Percentiles rank a stretch among this genome's conserved stretches.
Evolutionary conservation across 2,888 invertebrate species (phyloP).

Genomic region (Andrena haemorrhoa): DNA sequence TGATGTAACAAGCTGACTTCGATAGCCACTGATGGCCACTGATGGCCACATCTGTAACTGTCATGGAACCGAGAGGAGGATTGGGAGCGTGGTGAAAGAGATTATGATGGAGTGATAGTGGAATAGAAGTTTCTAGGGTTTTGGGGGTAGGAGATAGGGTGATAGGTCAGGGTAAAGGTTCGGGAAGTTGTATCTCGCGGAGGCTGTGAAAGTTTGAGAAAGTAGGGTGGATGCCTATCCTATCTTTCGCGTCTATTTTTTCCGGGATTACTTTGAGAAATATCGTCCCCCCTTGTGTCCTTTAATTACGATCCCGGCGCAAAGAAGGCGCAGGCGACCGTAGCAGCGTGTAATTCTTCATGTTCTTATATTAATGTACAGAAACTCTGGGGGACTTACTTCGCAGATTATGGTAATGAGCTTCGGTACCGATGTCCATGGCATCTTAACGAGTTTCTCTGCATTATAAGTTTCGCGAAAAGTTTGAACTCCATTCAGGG

Average conservation of each 20-base stretch:
- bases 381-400: conserved; percentile 44
- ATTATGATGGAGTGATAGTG: no score
- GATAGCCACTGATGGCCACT: no score
- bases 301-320: conserved; percentile 8
- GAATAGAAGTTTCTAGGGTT: no score
- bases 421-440: conserved; percentile 69
- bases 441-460: conserved; percentile 70
- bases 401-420: conserved; percentile 72
- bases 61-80: no score
- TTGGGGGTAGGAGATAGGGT: no score
- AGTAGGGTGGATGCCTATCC: background rate
- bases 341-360: conserved; percentile 37
- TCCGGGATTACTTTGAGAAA: background rate
- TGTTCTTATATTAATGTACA: conserved; percentile 50
- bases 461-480: conserved; percentile 70
- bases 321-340: background rate
- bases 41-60: no score
- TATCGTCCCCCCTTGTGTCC: background rate
- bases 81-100: no score
- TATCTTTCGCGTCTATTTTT: background rate
- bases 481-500: conserved; percentile 64
- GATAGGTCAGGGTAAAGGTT: no score
- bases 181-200: no score
- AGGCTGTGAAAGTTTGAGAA: no score
- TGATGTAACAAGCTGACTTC: no score